Percentiles rank a stretch among this genome's conserved stretches.
These are phyloP conservation scores for Labia minor DNA, from an alignment of 2,888 invertebrate species.

Conservation along the genomic window DNA sequence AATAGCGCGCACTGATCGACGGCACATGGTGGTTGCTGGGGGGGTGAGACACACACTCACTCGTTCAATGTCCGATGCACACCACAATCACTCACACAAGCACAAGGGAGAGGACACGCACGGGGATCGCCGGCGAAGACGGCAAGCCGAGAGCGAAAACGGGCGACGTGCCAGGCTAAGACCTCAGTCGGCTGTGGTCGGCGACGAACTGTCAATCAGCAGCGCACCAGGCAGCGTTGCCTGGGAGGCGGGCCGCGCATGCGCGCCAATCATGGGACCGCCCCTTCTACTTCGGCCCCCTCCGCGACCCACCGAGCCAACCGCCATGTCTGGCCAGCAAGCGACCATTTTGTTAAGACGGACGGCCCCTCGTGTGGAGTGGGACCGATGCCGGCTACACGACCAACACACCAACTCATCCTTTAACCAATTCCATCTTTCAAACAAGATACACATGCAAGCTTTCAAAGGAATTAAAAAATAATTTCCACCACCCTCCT, in stretches of 20 bases:
- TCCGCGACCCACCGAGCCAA: background rate
- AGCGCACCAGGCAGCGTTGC: conserved; percentile 28
- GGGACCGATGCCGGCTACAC: no score
- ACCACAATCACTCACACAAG: background rate
- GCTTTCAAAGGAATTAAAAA: no score
- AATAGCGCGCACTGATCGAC: background rate
- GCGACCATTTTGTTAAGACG: background rate
- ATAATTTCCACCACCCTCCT: no score
- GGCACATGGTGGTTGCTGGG: background rate
- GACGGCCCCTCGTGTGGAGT: background rate
- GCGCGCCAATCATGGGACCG: background rate
- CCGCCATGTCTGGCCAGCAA: background rate
- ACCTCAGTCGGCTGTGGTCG: conserved; percentile 34
- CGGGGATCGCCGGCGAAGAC: background rate
- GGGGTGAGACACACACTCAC: no score
- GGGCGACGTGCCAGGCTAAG: background rate
- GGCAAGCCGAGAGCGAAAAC: conserved; percentile 25
- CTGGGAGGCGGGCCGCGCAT: background rate
- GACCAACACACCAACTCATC: no score
- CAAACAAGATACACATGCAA: no score
- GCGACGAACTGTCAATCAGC: conserved; percentile 57
- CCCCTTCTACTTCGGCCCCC: background rate
- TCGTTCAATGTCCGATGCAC: background rate
- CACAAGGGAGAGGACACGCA: background rate
- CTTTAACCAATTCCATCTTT: no score